A percentile compares a stretch with the other conserved stretches of the same genome.
phyloP scores from a whole-genome alignment of 2,888 invertebrate genomes.

The Epirrita christyi region DNA sequence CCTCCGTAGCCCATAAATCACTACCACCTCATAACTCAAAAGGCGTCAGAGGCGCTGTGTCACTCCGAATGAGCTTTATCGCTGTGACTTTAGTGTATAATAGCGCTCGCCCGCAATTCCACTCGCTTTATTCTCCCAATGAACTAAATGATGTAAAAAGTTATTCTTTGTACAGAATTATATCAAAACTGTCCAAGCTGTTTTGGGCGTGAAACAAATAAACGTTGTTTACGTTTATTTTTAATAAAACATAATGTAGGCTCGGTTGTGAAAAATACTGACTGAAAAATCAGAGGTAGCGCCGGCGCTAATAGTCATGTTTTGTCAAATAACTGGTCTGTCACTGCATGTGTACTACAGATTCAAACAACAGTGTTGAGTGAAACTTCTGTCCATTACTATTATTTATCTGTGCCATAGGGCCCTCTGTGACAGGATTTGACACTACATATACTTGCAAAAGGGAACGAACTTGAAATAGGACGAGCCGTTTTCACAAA shows the following conservation, averaged over 20 bases:
- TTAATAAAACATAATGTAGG: too few species aligned
- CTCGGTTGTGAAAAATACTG: too few species aligned
- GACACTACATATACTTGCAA: slow-evolving; percentile 67
- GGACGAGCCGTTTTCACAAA: slow-evolving; percentile 62
- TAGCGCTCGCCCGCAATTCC: too few species aligned
- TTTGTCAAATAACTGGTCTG: too few species aligned
- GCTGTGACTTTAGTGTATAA: not conserved
- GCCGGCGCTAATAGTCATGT: too few species aligned
- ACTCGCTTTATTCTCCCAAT: not conserved
- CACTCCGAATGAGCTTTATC: slow-evolving; percentile 10
- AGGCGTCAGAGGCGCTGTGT: slow-evolving; percentile 34
- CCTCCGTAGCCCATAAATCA: slow-evolving; percentile 65
- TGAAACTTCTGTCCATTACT: not conserved
- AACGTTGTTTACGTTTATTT: too few species aligned
- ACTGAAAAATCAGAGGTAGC: too few species aligned
- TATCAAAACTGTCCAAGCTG: too few species aligned
- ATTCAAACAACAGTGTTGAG: not conserved
- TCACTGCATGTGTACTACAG: too few species aligned
- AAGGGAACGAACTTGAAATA: slow-evolving; percentile 63
- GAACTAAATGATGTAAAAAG: too few species aligned
- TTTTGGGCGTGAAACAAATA: too few species aligned
- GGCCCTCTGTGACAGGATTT: slow-evolving; percentile 51
- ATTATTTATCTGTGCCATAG: not conserved
- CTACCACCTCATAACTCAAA: slow-evolving; percentile 62
- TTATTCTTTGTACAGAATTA: too few species aligned